Evolutionary conservation across 2,797 vertebrate species (phyloP).

Genomic region (Mergus octosetaceus): DNA sequence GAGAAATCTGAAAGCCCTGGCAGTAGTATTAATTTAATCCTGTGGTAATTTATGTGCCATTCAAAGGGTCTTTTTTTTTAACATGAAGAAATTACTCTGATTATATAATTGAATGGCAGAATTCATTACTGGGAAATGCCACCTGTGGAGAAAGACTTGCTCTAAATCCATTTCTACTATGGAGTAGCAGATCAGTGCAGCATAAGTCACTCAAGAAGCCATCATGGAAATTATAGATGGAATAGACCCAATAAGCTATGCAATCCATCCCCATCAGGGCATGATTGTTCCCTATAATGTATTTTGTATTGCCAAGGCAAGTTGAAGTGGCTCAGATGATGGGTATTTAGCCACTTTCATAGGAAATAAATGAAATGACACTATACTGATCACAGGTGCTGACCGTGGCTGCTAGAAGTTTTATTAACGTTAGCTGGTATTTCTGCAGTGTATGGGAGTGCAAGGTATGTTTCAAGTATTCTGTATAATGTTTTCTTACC

Average conservation of each 20-base stretch:
- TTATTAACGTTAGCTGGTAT: neutral
- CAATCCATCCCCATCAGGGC: slow-evolving; percentile 29
- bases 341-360: slow-evolving; percentile 18
- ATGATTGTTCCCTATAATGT: slow-evolving; percentile 21
- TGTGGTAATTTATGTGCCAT: slow-evolving; percentile 58
- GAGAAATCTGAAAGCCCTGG: slow-evolving; percentile 37
- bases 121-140: slow-evolving; percentile 52
- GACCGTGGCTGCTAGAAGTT: neutral
- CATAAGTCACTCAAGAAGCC: slow-evolving; percentile 47
- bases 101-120: slow-evolving; percentile 66
- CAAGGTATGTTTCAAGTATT: neutral
- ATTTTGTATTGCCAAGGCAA: slow-evolving; percentile 12
- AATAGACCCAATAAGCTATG: slow-evolving; percentile 13
- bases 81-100: slow-evolving; percentile 53
- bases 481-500: neutral
- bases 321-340: slow-evolving; percentile 7
- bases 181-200: slow-evolving; percentile 10
- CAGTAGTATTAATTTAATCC: slow-evolving; percentile 35
- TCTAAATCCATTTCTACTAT: slow-evolving; percentile 26
- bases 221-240: slow-evolving; percentile 39
- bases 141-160: slow-evolving; percentile 59
- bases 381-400: neutral
- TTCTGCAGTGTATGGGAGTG: neutral
- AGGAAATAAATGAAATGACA: slow-evolving; percentile 18
- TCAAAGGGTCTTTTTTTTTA: slow-evolving; percentile 53